phyloP scores from a whole-genome alignment of 2,888 invertebrate species.

The Troilus luridus region DNA sequence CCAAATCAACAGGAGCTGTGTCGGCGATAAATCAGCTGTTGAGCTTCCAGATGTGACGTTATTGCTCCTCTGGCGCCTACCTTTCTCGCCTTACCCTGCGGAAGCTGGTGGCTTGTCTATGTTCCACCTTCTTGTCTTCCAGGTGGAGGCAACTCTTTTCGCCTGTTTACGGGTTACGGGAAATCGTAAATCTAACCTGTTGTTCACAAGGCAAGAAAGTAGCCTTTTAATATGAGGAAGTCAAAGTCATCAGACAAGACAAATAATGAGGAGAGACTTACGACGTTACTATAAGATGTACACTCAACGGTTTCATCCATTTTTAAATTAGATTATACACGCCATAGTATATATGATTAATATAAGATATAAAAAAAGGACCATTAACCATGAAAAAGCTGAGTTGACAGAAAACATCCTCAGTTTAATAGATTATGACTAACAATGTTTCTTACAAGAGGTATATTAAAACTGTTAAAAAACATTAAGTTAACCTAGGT shows the following conservation, averaged over 20 bases:
- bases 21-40: constrained; percentile 38
- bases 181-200: background rate
- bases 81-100: constrained; percentile 39
- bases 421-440: too few relatives aligned
- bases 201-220: background rate
- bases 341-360: too few relatives aligned
- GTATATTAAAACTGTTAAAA: too few relatives aligned
- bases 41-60: constrained; percentile 45
- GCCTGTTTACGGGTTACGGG: background rate
- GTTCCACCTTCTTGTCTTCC: constrained; percentile 10
- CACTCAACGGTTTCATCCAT: too few relatives aligned
- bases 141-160: constrained; percentile 37
- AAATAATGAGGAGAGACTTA: too few relatives aligned
- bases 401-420: too few relatives aligned
- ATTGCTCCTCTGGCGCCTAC: constrained; percentile 59
- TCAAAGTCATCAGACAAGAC: background rate
- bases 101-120: background rate
- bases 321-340: too few relatives aligned
- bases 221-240: background rate
- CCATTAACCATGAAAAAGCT: too few relatives aligned
- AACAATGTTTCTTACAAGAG: too few relatives aligned
- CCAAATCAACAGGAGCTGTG: constrained; percentile 35
- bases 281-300: too few relatives aligned
- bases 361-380: too few relatives aligned
- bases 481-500: too few relatives aligned